These are phyloP conservation scores for Cyanistes caeruleus DNA, from an alignment of 2,113 vertebrate genomes.

Conservation along the genomic window DNA sequence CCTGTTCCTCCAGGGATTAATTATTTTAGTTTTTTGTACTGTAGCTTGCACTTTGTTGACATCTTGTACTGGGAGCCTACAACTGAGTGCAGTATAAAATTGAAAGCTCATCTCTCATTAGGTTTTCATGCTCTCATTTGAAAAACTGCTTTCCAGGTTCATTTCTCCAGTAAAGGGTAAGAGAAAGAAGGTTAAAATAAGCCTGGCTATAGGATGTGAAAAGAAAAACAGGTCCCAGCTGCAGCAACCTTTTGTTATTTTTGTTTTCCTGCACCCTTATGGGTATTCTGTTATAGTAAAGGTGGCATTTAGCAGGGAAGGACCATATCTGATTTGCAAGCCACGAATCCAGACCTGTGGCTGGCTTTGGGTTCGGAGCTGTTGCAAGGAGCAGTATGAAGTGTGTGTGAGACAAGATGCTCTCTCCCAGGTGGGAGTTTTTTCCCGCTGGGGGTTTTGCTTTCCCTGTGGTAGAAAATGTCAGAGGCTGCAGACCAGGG, in stretches of 20 bases:
- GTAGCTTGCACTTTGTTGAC: slow-evolving; percentile 69
- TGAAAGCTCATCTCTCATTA: slow-evolving; percentile 61
- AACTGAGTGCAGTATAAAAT: slow-evolving; percentile 1
- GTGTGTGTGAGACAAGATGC: background rate
- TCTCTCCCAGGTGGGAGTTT: background rate
- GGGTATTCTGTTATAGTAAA: background rate
- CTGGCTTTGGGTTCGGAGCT: background rate
- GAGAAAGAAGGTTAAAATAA: slow-evolving; percentile 7
- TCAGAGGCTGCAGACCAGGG: background rate
- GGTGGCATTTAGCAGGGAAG: background rate
- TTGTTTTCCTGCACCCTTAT: background rate
- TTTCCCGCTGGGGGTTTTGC: background rate
- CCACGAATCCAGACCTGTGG: background rate
- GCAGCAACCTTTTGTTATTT: background rate
- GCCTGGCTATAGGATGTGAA: background rate
- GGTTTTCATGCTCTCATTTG: slow-evolving; percentile 15
- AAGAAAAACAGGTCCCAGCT: background rate
- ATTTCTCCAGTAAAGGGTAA: background rate
- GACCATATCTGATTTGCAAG: background rate
- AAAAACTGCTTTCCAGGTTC: background rate
- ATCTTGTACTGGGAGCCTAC: slow-evolving; percentile 49
- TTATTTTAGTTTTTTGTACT: slow-evolving; percentile 64
- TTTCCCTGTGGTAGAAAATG: background rate
- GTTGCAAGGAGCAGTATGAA: background rate
- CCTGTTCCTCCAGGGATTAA: slow-evolving; percentile 67